Evolutionary conservation across 2,797 vertebrate species (phyloP).

Genomic region (Pipistrellus nathusii): DNA sequence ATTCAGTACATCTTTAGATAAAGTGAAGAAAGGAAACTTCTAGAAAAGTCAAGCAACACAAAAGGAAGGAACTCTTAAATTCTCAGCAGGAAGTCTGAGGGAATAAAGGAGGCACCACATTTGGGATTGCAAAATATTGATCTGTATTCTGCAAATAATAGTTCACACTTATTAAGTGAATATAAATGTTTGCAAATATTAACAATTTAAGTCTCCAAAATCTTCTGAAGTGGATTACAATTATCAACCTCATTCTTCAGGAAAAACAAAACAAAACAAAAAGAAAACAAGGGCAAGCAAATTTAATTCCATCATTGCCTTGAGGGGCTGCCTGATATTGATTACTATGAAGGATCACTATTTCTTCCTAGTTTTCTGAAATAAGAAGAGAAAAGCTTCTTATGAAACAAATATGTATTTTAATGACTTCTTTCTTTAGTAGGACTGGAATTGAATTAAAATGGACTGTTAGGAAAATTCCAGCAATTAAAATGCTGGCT

Average conservation of each 20-base stretch:
- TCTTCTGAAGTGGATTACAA: background rate
- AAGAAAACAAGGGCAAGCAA: background rate
- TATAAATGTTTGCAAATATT: background rate
- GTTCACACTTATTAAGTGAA: background rate
- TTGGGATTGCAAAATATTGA: background rate
- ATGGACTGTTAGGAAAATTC: background rate
- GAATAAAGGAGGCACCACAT: background rate
- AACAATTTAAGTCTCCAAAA: background rate
- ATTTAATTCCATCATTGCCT: background rate
- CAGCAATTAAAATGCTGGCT: background rate
- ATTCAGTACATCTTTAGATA: background rate
- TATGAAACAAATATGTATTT: background rate
- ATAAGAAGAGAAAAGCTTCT: background rate
- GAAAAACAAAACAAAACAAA: background rate
- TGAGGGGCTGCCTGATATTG: background rate
- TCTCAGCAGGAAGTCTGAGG: background rate
- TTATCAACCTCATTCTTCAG: background rate
- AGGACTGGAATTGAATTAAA: background rate
- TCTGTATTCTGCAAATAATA: slow-evolving; percentile 21
- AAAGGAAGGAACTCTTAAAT: background rate
- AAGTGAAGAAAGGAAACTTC: background rate
- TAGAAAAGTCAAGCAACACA: background rate
- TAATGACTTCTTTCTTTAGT: background rate
- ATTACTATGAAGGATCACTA: background rate
- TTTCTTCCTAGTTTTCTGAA: background rate